Base-by-base conservation (phyloP, 2,113 vertebrate genomes). In the Scopus umbretta region DNA sequence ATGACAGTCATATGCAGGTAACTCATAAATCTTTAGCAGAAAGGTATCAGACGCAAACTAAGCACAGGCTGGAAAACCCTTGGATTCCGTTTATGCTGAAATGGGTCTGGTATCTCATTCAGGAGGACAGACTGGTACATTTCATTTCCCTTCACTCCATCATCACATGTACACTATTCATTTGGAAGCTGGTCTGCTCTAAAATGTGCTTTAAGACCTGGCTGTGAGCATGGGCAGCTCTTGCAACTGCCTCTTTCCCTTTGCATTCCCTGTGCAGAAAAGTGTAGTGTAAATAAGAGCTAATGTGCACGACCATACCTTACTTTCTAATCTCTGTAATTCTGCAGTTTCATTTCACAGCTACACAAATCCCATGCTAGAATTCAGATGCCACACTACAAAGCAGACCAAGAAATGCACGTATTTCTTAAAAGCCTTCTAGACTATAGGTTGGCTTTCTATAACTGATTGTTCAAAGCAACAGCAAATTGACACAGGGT, bases 301-400 rank as follows among this genome's bases (percentile, higher is more conserved):
- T 50, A 63, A n/a, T 0, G 4, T 50, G 19, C 38, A 63, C 2
- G 1, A 45, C n/a, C 9, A 13, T 13, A 53, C 10, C 23, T 71
- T 34, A 22, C 16, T 20, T 75, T 56, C 59, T 73, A 30, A n/a
- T 56, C 66, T 83, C 81, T 27, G 4, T 11, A 65, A 42, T 38
- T 59, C 74, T 82, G 56, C 66, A 79, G 30, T 74, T 73, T 81
- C n/a, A 18, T n/a, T 47, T 65, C 45, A 61, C 50, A 91, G 67
- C 40, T 18, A 63, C 10, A 53, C 27, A 67, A 81, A 81, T 50
- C 29, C 61, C 43, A 62, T 4, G 8, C 26, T 40, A 55, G 52
- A 86, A 73, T 25, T 87, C 40, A 65, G 43, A 34, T 29, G 40
- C n/a, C 38, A 30, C n/a, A 22, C 25, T n/a, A 58, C 20, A 65